Percentiles rank a stretch among this genome's conserved stretches.
Conservation (phyloP, 2,113 vertebrate genomes). For the Aplodontia rufa region DNA sequence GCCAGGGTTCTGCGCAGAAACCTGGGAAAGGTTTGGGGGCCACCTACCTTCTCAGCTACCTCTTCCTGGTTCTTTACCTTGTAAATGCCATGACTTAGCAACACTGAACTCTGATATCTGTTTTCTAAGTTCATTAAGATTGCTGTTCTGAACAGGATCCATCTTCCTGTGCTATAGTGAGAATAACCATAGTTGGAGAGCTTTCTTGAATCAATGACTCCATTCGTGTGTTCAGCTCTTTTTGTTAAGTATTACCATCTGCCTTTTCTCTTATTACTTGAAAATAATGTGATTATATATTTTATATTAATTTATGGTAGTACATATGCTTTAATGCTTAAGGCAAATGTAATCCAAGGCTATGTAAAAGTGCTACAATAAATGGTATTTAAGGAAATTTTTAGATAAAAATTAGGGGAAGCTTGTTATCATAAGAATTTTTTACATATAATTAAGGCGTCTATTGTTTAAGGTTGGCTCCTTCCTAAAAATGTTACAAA, state of each 20-base stretch:
- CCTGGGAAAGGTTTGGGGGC: not conserved
- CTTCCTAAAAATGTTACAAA: not conserved
- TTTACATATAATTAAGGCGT: not conserved
- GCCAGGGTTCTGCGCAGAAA: not conserved
- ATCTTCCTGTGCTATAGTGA: not conserved
- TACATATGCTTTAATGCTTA: not conserved
- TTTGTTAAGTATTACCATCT: not conserved
- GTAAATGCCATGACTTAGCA: not conserved
- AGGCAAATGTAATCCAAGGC: not conserved
- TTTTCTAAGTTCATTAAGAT: not conserved
- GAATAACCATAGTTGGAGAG: not conserved
- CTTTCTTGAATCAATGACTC: not conserved
- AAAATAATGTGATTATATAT: not conserved
- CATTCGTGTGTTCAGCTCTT: not conserved
- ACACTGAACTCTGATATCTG: not conserved
- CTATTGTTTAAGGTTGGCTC: not conserved
- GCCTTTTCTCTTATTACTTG: not conserved
- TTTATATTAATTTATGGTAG: not conserved
- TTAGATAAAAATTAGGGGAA: not conserved
- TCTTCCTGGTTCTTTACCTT: not conserved
- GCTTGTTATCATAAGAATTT: not conserved
- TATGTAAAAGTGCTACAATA: not conserved
- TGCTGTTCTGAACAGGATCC: not conserved
- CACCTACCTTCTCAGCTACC: not conserved
- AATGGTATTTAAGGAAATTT: not conserved